Base-by-base conservation (phyloP, 1,140 invertebrate species). In the Brachionus manjavacas region DNA sequence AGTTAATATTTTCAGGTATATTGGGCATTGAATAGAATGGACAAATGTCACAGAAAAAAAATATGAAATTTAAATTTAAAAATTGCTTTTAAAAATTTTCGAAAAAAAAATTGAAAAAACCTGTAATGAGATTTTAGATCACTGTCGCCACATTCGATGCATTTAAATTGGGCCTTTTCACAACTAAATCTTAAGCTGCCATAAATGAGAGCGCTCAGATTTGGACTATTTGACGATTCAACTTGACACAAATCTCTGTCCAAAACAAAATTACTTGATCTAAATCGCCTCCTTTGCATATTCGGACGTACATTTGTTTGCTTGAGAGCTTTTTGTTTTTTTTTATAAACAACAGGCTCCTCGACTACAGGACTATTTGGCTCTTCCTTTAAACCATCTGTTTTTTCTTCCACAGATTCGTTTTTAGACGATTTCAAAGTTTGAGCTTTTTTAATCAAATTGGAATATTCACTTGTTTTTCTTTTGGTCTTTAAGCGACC, bases 101-200 rank as follows among this genome's bases (percentile, higher is more conserved):
- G 3, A 35, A 35, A 35, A 35, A 35, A 35, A 35, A 35, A 35
- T 7, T 7, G 0, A n/a, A 49, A 49, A 60, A 20, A 76, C 72
- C 72, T 76, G 23, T 76, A 76, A 76, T 76, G 72, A 76, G 72
- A 76, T n/a, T 81, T 81, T 12, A 81, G 31, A 46, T 81, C 79
- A 64, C 9, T 64, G 23, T 81, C 52, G 1, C 79, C 79, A 11
- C 79, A 81, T 64, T 81, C 79, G 20, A 68, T 55, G 60, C 79
- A 81, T 46, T 81, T 81, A 11, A 81, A 81, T 68, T 81, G 31
- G 16, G 25, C 25, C 35, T 81, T 81, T 9, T n/a, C 20, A 35
- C 79, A 81, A 28, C 14, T 28, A 68, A 81, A 81, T 64, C 43
- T 81, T 16, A 81, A 12, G 39, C 23, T 68, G 1, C 79, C 79